Conservation (phyloP, 2,113 vertebrate genomes). For the Sorex araneus region DNA sequence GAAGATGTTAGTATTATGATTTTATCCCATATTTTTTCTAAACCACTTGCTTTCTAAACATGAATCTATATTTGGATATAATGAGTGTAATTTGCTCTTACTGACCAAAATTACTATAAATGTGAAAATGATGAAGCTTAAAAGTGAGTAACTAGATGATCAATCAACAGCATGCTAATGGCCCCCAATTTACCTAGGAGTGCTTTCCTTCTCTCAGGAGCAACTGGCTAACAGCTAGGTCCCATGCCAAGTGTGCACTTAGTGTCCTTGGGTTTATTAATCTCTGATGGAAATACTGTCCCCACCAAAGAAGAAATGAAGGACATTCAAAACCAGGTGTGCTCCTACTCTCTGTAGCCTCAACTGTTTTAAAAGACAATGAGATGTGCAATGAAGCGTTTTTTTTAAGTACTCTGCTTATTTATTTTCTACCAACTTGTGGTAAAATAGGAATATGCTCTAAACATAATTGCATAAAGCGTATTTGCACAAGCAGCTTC, state of each 20-base stretch:
- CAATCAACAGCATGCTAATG: conserved; percentile 57
- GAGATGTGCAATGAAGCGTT: not conserved
- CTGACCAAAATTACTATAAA: conserved; percentile 78
- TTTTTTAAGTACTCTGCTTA: conserved; percentile 16
- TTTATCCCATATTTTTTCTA: conserved; percentile 72
- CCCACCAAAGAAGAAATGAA: not conserved
- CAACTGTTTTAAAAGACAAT: not conserved
- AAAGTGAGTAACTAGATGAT: conserved; percentile 73
- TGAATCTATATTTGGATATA: conserved; percentile 71
- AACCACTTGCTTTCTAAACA: conserved; percentile 73
- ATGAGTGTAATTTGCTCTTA: conserved; percentile 75
- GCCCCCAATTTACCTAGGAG: conserved; percentile 48
- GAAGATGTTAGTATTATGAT: not conserved
- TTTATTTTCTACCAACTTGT: conserved; percentile 65
- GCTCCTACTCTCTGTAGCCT: not conserved
- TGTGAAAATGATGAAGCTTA: conserved; percentile 76
- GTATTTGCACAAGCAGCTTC: conserved; percentile 14
- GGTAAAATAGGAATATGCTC: conserved; percentile 44
- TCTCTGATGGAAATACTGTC: conserved; percentile 17
- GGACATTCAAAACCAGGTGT: not conserved
- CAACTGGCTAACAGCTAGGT: conserved; percentile 1
- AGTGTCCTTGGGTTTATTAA: conserved; percentile 1
- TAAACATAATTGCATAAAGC: conserved; percentile 68
- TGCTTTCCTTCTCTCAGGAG: not conserved
- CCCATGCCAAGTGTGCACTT: conserved; percentile 7